Conservation (phyloP, 2,888 invertebrate species). For the Lasiommata megera region DNA sequence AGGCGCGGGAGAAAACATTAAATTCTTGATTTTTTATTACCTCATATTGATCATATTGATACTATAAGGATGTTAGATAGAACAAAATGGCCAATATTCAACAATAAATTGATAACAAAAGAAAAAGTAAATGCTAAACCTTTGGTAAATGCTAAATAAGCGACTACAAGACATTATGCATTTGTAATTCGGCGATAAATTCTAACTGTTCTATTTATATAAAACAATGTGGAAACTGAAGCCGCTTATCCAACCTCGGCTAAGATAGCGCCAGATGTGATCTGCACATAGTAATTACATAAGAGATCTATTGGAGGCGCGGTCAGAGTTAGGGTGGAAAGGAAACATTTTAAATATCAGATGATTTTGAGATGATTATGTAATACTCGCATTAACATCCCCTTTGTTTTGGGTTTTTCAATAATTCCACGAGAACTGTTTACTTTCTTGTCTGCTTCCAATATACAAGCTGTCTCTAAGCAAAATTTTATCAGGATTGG, state of each 20-base stretch:
- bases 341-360: background rate
- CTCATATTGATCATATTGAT: too few relatives aligned
- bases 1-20: too few relatives aligned
- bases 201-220: conserved; percentile 9
- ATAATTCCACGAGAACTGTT: too few relatives aligned
- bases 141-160: background rate
- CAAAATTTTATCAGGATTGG: too few relatives aligned
- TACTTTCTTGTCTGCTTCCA: too few relatives aligned
- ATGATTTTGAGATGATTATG: too few relatives aligned
- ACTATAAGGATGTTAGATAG: too few relatives aligned
- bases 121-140: background rate
- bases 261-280: conserved; percentile 26
- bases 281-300: conserved; percentile 21
- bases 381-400: too few relatives aligned
- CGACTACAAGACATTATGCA: background rate
- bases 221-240: conserved; percentile 17
- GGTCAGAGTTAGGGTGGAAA: conserved; percentile 6
- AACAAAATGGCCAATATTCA: too few relatives aligned
- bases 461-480: too few relatives aligned
- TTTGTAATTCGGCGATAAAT: conserved; percentile 2
- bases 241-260: conserved; percentile 21
- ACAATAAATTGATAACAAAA: background rate
- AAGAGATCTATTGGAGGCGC: conserved; percentile 10
- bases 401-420: too few relatives aligned
- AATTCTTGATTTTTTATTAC: too few relatives aligned